Conservation (phyloP, 2,113 vertebrate genomes). For the Eulemur rufifrons region DNA sequence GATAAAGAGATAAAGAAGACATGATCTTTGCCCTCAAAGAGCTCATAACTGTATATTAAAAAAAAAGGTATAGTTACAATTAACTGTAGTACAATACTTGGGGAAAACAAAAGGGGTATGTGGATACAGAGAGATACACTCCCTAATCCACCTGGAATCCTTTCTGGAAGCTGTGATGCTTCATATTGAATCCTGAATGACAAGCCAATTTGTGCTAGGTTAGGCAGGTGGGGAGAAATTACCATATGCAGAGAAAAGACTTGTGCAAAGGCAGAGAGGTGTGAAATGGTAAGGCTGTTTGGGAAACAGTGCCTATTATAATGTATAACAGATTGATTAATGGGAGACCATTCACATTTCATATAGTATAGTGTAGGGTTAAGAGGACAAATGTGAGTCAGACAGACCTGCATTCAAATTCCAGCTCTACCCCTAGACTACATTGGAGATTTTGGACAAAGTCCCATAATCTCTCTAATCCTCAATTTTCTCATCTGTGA, state of each 20-base stretch:
- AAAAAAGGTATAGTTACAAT: conserved; percentile 1
- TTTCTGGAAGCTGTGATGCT: not conserved
- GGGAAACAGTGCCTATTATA: not conserved
- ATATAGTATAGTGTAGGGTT: not conserved
- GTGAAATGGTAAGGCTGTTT: not conserved
- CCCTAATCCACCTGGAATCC: not conserved
- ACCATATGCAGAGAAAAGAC: not conserved
- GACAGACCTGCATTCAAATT: not conserved
- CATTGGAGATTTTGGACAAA: not conserved
- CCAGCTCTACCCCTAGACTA: not conserved
- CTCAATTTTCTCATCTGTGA: not conserved
- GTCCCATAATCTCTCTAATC: not conserved
- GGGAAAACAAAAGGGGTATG: not conserved
- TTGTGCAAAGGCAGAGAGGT: not conserved
- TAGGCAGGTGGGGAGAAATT: not conserved
- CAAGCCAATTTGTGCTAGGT: not conserved
- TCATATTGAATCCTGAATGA: conserved; percentile 35
- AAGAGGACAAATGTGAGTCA: not conserved
- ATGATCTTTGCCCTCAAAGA: not conserved
- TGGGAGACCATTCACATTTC: not conserved
- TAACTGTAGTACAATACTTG: not conserved
- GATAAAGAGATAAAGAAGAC: not conserved
- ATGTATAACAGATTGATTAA: not conserved
- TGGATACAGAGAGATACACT: not conserved
- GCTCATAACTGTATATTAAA: not conserved